phyloP scores from a whole-genome alignment of 2,888 invertebrate genomes.

The Automeris io region DNA sequence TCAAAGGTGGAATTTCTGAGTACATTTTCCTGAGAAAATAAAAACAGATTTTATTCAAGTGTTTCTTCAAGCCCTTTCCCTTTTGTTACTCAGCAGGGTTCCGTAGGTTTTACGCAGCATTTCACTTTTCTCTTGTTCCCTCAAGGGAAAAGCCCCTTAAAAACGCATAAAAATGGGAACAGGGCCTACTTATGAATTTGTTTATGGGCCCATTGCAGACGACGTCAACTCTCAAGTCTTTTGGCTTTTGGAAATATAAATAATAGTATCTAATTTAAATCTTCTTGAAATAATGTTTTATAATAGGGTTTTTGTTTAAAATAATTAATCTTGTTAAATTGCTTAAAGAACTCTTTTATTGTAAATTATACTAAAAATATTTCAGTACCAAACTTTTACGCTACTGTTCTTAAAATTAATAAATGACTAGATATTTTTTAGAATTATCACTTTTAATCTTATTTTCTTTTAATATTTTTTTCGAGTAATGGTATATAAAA shows the following conservation, averaged over 20 bases:
- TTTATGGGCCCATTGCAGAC: constrained; percentile 65
- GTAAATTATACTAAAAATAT: no score
- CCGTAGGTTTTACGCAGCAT: constrained; percentile 61
- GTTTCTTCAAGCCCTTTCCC: constrained; percentile 26
- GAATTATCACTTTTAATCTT: no score
- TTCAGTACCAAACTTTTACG: no score
- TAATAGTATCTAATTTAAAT: no score
- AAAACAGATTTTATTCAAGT: constrained; percentile 7
- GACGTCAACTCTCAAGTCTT: constrained; percentile 40
- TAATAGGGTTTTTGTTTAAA: no score
- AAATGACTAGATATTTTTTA: no score
- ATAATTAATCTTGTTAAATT: no score
- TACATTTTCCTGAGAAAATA: neutral
- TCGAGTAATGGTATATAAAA: no score
- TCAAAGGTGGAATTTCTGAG: neutral
- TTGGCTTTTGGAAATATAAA: constrained; percentile 49
- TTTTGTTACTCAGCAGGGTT: constrained; percentile 51
- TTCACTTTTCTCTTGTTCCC: constrained; percentile 62
- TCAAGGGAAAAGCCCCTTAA: constrained; percentile 56
- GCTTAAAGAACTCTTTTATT: no score
- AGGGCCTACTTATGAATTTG: constrained; percentile 75
- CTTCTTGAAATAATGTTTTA: no score
- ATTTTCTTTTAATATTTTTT: no score
- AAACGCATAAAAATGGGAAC: constrained; percentile 66
- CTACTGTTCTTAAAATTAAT: no score